These are phyloP conservation scores for Formica exsecta DNA, from an alignment of 1,140 invertebrate species.

Conservation along the genomic window DNA sequence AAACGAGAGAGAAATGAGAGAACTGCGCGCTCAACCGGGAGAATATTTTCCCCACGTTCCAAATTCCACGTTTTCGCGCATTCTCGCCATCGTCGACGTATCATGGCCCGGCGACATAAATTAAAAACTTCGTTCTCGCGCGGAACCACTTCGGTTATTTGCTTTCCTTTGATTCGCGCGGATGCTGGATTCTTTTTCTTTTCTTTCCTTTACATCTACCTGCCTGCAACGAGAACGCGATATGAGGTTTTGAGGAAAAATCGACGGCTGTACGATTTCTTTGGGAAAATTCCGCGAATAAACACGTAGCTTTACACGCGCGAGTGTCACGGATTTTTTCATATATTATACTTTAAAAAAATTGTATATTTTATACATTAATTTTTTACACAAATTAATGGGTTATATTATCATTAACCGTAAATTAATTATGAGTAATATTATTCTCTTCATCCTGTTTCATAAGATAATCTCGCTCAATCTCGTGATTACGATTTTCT, in stretches of 20 bases:
- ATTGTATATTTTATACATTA: too few species aligned
- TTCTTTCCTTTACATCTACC: neutral
- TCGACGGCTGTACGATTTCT: neutral
- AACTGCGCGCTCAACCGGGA: constrained; percentile 6
- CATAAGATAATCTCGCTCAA: neutral
- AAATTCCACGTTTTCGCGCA: constrained; percentile 35
- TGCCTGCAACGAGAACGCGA: neutral
- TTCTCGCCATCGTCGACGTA: constrained; percentile 38
- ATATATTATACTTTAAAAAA: too few species aligned
- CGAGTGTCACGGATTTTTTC: neutral
- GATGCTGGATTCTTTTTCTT: neutral
- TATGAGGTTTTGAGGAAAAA: constrained; percentile 27
- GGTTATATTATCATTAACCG: too few species aligned
- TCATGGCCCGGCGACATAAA: constrained; percentile 35
- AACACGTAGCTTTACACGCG: constrained; percentile 10
- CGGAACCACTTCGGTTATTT: constrained; percentile 3
- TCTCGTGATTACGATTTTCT: neutral
- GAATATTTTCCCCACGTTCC: constrained; percentile 30
- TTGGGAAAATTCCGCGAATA: neutral
- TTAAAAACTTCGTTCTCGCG: constrained; percentile 37
- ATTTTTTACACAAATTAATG: too few species aligned
- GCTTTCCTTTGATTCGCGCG: constrained; percentile 43
- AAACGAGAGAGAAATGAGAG: constrained; percentile 35
- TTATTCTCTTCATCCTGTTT: too few species aligned
- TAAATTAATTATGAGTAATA: too few species aligned